Conservation (phyloP, 2,113 vertebrate species). For the Agapornis roseicollis region DNA sequence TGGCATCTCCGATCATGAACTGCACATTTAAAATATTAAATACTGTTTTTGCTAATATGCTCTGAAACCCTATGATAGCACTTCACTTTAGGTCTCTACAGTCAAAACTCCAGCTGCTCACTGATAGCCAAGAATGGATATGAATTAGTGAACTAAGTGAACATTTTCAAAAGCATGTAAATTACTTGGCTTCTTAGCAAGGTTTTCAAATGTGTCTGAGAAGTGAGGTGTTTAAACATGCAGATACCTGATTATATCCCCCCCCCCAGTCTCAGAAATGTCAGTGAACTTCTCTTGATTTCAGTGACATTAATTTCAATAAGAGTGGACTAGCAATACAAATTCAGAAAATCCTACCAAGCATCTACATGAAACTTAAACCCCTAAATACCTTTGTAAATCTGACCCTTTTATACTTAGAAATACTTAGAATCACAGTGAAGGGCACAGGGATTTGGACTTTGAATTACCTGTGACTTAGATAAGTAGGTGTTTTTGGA, state of each 20-base stretch:
- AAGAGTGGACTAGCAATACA: background rate
- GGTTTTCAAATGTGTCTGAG: background rate
- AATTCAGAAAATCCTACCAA: background rate
- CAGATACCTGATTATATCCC: background rate
- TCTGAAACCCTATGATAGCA: background rate
- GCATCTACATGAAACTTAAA: background rate
- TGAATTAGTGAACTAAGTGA: background rate
- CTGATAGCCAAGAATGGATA: background rate
- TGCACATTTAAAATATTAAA: background rate
- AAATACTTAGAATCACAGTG: background rate
- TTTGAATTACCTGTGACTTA: background rate
- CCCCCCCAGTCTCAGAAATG: background rate
- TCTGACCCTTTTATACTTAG: background rate
- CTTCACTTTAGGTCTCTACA: background rate
- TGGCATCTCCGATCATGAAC: background rate
- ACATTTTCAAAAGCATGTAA: background rate
- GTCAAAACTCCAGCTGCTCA: background rate
- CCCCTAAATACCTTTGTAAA: background rate
- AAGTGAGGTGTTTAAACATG: background rate
- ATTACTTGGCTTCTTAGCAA: background rate
- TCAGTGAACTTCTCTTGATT: slow-evolving; percentile 10
- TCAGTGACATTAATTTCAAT: background rate
- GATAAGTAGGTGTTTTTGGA: background rate
- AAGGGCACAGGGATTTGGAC: background rate
- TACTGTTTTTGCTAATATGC: background rate